Evolutionary conservation across 30 jellyfish, hydroid and myxozoan genomes (phyloP), one percentile per base, ranked within the genome.

Genomic region (Nemopilema nomurai): DNA sequence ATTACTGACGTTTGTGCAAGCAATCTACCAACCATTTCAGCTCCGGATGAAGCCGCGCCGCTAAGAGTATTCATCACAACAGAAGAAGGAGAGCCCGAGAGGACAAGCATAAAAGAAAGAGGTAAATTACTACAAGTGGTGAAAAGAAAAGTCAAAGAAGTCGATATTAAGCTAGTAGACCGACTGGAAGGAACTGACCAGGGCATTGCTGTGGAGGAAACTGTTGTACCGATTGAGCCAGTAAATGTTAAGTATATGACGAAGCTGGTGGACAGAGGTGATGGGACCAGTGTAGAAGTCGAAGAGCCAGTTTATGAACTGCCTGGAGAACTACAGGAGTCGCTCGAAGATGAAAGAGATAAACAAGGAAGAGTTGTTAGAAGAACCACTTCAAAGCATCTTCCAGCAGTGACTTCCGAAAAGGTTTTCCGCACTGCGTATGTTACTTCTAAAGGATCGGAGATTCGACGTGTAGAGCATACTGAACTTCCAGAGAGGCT

Each of bases 291-390:
- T 71, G 68, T 20, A 16, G 89, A 79, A 17, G 82, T 86, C 18
- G 96, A 86, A 67, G 95, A 86, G 83, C 96, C 98, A 29, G 90
- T 86, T 31, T 86, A 92, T 75, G 95, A 87, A 63, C 18, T 92
- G 92, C 97, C 96, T 0, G 93, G 32, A 28, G 89, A 67, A 25
- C 83, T 93, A 30, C 67, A 64, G 62, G 92, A 88, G 32, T n/a
- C 91, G 1, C 91, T 87, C 18, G 97, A 92, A 31, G 98, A 86
- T 41, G 91, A 65, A 62, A 81, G 65, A 69, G 95, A 92, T 68
- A 76, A 66, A 30, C 84, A 53, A 9, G 98, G 97, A 18, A 71
- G 51, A 65, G 96, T 92, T 20, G 30, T 80, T 8, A 87, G 88
- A 72, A 81, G 73, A 29, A 81, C 87, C 51, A 65, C 62, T 28